Conservation (phyloP, 2,888 invertebrate species). For the Nephrotoma guestfalica region DNA sequence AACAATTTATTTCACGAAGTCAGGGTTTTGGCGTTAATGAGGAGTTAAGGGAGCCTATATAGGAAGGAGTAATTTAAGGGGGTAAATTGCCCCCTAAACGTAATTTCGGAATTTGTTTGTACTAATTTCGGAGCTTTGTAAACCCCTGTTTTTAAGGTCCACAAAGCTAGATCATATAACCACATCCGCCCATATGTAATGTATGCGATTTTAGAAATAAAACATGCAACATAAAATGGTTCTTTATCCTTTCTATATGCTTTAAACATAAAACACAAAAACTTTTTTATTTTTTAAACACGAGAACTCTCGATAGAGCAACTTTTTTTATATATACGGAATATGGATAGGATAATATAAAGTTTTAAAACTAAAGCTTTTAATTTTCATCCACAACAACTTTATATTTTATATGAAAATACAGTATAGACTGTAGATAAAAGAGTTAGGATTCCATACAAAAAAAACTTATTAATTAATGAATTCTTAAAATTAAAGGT, state of each 20-base stretch:
- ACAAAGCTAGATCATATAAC: too few relatives aligned
- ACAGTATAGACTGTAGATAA: background rate
- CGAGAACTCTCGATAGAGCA: background rate
- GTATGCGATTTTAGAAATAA: background rate
- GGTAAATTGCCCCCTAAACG: too few relatives aligned
- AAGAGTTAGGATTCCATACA: background rate
- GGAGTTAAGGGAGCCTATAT: too few relatives aligned
- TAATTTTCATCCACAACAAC: background rate
- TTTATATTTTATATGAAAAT: background rate
- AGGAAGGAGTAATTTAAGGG: too few relatives aligned
- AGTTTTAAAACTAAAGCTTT: background rate
- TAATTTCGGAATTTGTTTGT: too few relatives aligned
- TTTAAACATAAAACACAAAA: background rate
- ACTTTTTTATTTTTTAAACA: background rate
- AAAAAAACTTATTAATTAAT: background rate
- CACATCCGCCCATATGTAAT: too few relatives aligned
- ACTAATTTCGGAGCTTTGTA: too few relatives aligned
- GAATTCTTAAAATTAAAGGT: background rate
- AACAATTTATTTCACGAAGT: too few relatives aligned
- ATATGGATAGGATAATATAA: background rate
- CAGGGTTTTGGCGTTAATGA: too few relatives aligned
- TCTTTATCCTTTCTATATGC: background rate
- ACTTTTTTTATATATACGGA: background rate
- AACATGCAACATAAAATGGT: background rate
- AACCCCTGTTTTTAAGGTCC: too few relatives aligned